Conservation (phyloP, 2,797 vertebrate species). For the Hapalemur alaotrensis region DNA sequence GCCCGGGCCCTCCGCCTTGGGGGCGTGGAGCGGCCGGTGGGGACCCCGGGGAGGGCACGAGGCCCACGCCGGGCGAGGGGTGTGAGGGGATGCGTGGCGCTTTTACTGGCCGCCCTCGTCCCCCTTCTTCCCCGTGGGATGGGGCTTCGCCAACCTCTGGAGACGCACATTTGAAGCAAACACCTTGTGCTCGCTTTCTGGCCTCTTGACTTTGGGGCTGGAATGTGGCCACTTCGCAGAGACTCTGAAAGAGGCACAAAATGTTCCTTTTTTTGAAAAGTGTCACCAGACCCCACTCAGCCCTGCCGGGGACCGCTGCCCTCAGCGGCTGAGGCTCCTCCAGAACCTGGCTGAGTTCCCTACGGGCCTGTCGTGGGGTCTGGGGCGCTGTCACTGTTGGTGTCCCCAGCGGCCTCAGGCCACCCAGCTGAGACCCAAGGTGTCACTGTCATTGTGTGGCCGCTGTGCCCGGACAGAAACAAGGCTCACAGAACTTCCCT, state of each 20-base stretch:
- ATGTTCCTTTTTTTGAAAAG: background rate
- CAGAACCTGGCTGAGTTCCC: background rate
- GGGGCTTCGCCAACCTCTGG: background rate
- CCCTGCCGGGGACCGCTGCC: background rate
- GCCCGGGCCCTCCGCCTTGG: background rate
- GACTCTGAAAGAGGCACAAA: background rate
- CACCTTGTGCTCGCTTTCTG: background rate
- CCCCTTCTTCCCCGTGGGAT: too few relatives aligned
- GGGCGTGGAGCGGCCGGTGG: background rate
- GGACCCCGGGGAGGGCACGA: background rate
- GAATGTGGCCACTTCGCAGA: background rate
- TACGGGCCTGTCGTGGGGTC: background rate
- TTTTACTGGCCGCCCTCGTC: background rate
- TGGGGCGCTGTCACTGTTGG: background rate
- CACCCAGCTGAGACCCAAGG: background rate
- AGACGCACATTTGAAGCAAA: background rate
- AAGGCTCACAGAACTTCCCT: background rate
- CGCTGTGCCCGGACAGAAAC: background rate
- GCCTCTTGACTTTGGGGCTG: background rate
- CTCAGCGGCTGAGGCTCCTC: background rate
- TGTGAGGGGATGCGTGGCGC: background rate
- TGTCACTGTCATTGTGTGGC: constrained; percentile 55
- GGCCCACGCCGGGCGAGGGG: background rate
- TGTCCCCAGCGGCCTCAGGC: too few relatives aligned
- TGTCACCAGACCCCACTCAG: background rate